Evolutionary conservation across 1,140 invertebrate genomes (phyloP), one percentile per base, ranked within the genome.

Genomic region (Drosophila arizonae): DNA sequence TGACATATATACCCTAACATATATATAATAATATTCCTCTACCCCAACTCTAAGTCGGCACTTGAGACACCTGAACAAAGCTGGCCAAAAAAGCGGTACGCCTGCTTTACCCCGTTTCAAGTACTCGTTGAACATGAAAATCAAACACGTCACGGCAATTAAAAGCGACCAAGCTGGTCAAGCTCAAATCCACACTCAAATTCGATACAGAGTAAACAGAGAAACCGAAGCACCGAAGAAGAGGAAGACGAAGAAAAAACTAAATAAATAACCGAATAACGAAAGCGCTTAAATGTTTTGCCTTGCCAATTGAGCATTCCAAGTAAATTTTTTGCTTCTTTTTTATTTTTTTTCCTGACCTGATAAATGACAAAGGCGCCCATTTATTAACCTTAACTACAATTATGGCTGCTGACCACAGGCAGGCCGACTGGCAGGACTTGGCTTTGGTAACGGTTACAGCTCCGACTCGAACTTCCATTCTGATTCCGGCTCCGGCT

Each of bases 81-180:
- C 26, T 51, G 36, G 1, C 13, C 1, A 9, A 2, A 1, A 43
- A 52, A 17, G 30, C 48, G 45, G 52, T 69, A 69, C 39, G 26
- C 50, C 51, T 43, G 5, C 8, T 33, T 33, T 4, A 24, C 21
- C 21, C 39, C 39, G 54, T 68, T 46, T 13, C 36, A 13, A 39
- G 43, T 13, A 17, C 1, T 15, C 43, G 43, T 24, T 66, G 45
- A 73, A 55, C 33, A 65, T 36, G 46, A 68, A 81, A 79, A 81
- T 67, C 76, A 87, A 87, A 87, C 84, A 77, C 72, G 82, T 79
- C 76, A 87, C 79, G 84, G 79, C 84, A 87, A 87, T 87, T 87
- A 87, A 87, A 88, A 82, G 69, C 79, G 50, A 76, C 67, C 21
- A 2, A 24, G 58, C 30, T 28, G 21, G 24, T 41, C 13, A 13